A percentile compares a stretch with the other conserved stretches of the same genome.
Evolutionary conservation across 2,888 invertebrate species (phyloP).

Genomic region (Meliscaeva auricollis): DNA sequence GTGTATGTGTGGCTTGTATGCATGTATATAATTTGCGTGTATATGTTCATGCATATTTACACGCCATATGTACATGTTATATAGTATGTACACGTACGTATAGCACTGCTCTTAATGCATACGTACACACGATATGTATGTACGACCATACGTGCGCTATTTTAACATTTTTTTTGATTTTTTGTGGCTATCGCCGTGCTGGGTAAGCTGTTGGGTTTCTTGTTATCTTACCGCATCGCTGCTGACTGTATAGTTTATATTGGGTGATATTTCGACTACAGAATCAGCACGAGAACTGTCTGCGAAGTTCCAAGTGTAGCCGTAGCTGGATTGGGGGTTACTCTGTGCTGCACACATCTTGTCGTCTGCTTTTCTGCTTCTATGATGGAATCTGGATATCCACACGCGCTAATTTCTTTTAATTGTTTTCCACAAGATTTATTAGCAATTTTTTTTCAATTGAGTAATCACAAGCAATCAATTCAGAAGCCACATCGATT

Average conservation of each 20-base stretch:
- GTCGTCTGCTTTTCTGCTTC: slow-evolving; percentile 18
- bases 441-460: slow-evolving; percentile 46
- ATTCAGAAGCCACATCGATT: slow-evolving; percentile 71
- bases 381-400: slow-evolving; percentile 40
- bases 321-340: slow-evolving; percentile 84
- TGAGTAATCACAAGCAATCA: slow-evolving; percentile 68
- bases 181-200: slow-evolving; percentile 35
- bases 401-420: slow-evolving; percentile 45
- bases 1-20: slow-evolving; percentile 12
- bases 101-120: slow-evolving; percentile 76
- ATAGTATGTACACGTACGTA: slow-evolving; percentile 63
- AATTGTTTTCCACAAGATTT: slow-evolving; percentile 8
- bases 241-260: slow-evolving; percentile 84
- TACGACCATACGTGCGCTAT: slow-evolving; percentile 74
- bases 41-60: slow-evolving; percentile 54
- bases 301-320: slow-evolving; percentile 84
- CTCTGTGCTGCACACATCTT: slow-evolving; percentile 84
- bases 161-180: slow-evolving; percentile 53
- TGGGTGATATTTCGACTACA: slow-evolving; percentile 84
- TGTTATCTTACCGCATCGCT: slow-evolving; percentile 84
- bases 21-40: slow-evolving; percentile 40
- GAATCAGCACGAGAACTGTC: slow-evolving; percentile 84
- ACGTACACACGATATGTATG: slow-evolving; percentile 76
- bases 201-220: slow-evolving; percentile 27
- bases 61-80: slow-evolving; percentile 64